Percentiles rank a stretch among this genome's conserved stretches.
These are phyloP conservation scores for Henricia sp. DNA, from an alignment of 53 echinoderm and acorn worm genomes.

Conservation along the genomic window DNA sequence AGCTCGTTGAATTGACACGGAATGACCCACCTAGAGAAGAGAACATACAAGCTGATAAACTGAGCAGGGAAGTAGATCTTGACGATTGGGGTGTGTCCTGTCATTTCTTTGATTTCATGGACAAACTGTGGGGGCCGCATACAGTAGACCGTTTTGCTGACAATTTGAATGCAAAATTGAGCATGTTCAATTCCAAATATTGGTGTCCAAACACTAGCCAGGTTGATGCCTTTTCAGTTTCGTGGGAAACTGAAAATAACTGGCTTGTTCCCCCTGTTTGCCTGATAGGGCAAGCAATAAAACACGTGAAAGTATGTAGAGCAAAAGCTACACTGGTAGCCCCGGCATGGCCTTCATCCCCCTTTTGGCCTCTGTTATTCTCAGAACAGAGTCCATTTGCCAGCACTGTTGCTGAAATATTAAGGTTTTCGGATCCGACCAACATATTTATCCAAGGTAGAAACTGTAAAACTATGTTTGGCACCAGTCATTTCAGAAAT, in stretches of 20 bases:
- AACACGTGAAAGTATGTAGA: constrained; percentile 2
- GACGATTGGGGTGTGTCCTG: not conserved
- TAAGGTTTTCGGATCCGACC: no score
- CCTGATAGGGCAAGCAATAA: constrained; percentile 16
- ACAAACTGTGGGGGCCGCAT: constrained; percentile 7
- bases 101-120: not conserved
- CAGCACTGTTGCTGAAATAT: no score
- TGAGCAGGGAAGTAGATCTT: not conserved
- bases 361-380: not conserved
- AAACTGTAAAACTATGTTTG: no score
- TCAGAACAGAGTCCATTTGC: not conserved
- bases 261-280: constrained; percentile 39
- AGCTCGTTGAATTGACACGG: no score
- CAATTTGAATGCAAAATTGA: constrained; percentile 3
- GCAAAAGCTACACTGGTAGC: not conserved
- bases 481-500: no score
- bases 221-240: constrained; percentile 24
- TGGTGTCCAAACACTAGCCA: not conserved
- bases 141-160: constrained; percentile 49
- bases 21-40: not conserved
- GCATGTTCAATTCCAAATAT: constrained; percentile 20
- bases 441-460: no score
- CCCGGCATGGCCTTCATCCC: not conserved
- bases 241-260: constrained; percentile 43
- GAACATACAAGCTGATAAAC: not conserved